Conservation (phyloP, 2,113 vertebrate species). For the Romanogobio albipinnatus region DNA sequence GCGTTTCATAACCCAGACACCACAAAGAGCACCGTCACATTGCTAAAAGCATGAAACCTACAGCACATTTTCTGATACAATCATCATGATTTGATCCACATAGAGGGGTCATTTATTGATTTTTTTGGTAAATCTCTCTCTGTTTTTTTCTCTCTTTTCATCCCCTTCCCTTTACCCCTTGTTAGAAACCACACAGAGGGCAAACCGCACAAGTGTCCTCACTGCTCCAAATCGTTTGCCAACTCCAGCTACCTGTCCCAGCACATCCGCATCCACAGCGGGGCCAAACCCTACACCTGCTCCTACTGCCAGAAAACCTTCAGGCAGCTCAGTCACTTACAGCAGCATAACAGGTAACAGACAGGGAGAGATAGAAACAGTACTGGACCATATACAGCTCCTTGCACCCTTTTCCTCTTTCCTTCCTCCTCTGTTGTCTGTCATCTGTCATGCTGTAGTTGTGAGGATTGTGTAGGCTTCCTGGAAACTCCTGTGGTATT, state of each 20-base stretch:
- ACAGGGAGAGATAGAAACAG: constrained; percentile 20
- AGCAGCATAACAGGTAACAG: constrained; percentile 93
- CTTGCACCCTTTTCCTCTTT: neutral
- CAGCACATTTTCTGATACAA: constrained; percentile 18
- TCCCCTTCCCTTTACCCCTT: constrained; percentile 55
- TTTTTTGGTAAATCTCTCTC: constrained; percentile 71
- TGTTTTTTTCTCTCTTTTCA: constrained; percentile 62
- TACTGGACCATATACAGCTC: neutral
- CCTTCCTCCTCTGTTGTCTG: neutral
- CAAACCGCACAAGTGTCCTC: constrained; percentile 99
- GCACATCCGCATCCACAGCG: constrained; percentile 97
- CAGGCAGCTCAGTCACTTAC: constrained; percentile 96
- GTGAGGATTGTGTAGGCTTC: neutral
- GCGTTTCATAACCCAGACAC: constrained; percentile 76
- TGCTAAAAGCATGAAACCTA: constrained; percentile 44
- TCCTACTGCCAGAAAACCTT: constrained; percentile 98
- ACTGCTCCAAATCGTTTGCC: constrained; percentile 99
- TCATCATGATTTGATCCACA: constrained; percentile 70
- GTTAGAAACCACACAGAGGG: constrained; percentile 93
- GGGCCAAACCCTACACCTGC: constrained; percentile 98
- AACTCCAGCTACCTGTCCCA: constrained; percentile 99
- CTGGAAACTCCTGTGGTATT: neutral
- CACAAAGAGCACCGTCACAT: constrained; percentile 69
- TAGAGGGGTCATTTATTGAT: constrained; percentile 63
- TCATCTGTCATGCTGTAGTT: neutral